These are phyloP conservation scores for Disparrhopalites patrizii DNA, from an alignment of 2,888 invertebrate species.

Conservation along the genomic window DNA sequence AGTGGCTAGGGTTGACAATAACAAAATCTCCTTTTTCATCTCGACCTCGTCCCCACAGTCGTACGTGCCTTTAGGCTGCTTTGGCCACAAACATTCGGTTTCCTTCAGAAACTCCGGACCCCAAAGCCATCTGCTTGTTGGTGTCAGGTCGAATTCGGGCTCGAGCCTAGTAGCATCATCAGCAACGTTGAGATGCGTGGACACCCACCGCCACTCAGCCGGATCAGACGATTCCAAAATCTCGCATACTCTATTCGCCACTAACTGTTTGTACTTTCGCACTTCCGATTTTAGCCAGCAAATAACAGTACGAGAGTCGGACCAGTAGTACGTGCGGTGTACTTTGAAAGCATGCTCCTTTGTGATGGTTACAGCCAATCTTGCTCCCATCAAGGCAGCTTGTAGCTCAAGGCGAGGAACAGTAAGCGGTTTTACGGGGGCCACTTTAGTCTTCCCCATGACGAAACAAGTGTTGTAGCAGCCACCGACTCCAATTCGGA, in stretches of 20 bases:
- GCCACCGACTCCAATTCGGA: background rate
- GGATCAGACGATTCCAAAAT: conserved; percentile 30
- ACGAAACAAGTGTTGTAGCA: background rate
- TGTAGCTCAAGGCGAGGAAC: conserved; percentile 23
- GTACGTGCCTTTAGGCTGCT: background rate
- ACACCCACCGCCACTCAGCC: conserved; percentile 34
- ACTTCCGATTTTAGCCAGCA: conserved; percentile 31
- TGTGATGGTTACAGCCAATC: background rate
- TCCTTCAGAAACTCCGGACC: conserved; percentile 36
- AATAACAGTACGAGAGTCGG: conserved; percentile 33
- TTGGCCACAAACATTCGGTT: conserved; percentile 18
- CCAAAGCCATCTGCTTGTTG: conserved; percentile 29
- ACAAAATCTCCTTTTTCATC: background rate
- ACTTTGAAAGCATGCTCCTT: background rate
- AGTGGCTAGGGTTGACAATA: background rate
- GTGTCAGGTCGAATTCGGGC: background rate
- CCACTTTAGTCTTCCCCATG: conserved; percentile 8
- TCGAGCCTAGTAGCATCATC: conserved; percentile 34
- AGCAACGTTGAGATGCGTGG: conserved; percentile 32
- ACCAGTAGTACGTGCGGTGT: conserved; percentile 21
- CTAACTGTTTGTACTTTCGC: conserved; percentile 31
- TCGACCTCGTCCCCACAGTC: background rate
- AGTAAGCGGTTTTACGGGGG: conserved; percentile 17
- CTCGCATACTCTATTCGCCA: conserved; percentile 36
- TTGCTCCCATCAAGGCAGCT: conserved; percentile 20